Evolutionary conservation across 2,888 invertebrate genomes (phyloP).

Genomic region (Ceraclea dissimilis): DNA sequence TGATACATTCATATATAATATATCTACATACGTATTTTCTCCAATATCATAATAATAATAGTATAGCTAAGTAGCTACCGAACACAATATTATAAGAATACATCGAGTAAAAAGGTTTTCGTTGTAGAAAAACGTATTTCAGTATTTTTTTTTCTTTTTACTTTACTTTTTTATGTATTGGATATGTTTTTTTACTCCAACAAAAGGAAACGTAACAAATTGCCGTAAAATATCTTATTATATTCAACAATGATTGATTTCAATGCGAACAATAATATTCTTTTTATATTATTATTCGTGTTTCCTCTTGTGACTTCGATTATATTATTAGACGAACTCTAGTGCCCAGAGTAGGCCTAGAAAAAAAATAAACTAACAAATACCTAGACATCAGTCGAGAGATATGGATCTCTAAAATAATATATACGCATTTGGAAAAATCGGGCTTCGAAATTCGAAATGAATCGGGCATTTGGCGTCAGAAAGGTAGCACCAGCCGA

Average conservation of each 20-base stretch:
- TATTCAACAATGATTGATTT: neutral
- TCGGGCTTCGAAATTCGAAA: too few relatives aligned
- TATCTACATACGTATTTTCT: neutral
- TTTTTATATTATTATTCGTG: neutral
- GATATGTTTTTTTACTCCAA: neutral
- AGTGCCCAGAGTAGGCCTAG: too few relatives aligned
- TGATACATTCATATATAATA: neutral
- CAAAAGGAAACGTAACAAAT: constrained; percentile 1
- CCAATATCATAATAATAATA: neutral
- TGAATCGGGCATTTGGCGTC: too few relatives aligned
- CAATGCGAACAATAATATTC: neutral
- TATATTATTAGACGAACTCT: too few relatives aligned
- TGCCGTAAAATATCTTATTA: constrained; percentile 1
- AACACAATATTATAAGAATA: neutral
- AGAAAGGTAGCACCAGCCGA: too few relatives aligned
- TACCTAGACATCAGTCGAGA: too few relatives aligned
- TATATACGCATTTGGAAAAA: too few relatives aligned
- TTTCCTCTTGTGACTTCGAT: neutral
- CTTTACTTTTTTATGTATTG: neutral
- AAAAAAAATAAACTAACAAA: too few relatives aligned
- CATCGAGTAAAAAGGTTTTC: neutral
- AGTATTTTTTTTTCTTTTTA: neutral
- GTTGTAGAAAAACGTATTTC: neutral
- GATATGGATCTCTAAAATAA: too few relatives aligned
- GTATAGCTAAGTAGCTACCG: neutral